Evolutionary conservation across 2,888 invertebrate species (phyloP).

Genomic region (Hydrotaea diabolus): DNA sequence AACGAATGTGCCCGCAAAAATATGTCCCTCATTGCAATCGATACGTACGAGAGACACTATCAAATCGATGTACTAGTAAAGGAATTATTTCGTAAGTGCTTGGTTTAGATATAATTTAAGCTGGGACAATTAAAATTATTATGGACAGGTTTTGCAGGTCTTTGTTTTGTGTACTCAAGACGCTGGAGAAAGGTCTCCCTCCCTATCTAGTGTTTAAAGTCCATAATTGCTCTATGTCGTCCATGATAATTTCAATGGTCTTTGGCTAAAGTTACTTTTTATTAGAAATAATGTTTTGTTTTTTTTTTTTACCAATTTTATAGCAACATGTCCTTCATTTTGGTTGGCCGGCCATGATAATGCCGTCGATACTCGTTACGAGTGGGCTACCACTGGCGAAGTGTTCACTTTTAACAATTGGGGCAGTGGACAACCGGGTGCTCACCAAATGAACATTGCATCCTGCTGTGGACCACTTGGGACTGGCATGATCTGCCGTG

Average conservation of each 20-base stretch:
- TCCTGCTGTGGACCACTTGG: conserved; percentile 58
- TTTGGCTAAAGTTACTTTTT: too few species aligned
- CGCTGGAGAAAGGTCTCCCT: too few species aligned
- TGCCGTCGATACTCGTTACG: conserved; percentile 50
- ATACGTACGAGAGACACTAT: conserved; percentile 44
- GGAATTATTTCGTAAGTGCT: conserved; percentile 50
- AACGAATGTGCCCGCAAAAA: conserved; percentile 59
- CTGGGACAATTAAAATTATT: too few species aligned
- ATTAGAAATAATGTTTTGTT: too few species aligned
- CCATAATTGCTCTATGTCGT: too few species aligned
- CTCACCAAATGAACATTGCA: conserved; percentile 53
- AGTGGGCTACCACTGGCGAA: conserved; percentile 58
- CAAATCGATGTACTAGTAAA: conserved; percentile 55
- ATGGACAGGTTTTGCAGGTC: too few species aligned
- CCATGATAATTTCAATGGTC: too few species aligned
- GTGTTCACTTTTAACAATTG: conserved; percentile 33
- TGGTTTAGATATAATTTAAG: too few species aligned
- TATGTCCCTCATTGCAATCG: conserved; percentile 60
- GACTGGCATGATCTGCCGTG: conserved; percentile 53
- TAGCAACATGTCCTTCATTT: conserved; percentile 44
- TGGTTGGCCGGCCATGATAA: conserved; percentile 59
- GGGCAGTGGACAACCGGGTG: conserved; percentile 9
- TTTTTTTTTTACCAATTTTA: neutral
- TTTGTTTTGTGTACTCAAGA: too few species aligned
- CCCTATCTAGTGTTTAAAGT: too few species aligned